phyloP scores from a whole-genome alignment of 1,140 invertebrate genomes.

The Apis dorsata region DNA sequence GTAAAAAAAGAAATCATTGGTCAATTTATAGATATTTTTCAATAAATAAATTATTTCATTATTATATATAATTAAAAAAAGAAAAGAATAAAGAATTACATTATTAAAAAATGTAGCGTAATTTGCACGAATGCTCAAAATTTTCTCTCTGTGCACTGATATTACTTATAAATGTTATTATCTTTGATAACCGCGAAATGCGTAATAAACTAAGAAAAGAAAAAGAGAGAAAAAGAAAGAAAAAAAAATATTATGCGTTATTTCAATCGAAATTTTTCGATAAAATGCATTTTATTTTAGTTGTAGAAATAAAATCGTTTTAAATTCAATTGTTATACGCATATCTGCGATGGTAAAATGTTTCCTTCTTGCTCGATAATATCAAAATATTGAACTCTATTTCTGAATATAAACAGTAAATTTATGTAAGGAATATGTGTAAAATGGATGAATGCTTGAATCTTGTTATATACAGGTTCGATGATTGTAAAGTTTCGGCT shows the following conservation, averaged over 20 bases:
- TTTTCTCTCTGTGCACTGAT: slow-evolving; percentile 56
- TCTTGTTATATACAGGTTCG: slow-evolving; percentile 37
- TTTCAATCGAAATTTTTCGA: slow-evolving; percentile 36
- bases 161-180: slow-evolving; percentile 59
- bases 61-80: slow-evolving; percentile 40
- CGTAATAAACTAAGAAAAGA: neutral
- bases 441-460: slow-evolving; percentile 11
- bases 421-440: slow-evolving; percentile 38
- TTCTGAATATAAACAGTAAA: slow-evolving; percentile 48
- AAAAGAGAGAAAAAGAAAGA: neutral
- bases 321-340: slow-evolving; percentile 57
- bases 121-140: slow-evolving; percentile 60
- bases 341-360: slow-evolving; percentile 64
- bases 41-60: slow-evolving; percentile 56
- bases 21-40: slow-evolving; percentile 63
- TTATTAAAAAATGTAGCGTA: slow-evolving; percentile 50
- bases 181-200: slow-evolving; percentile 35
- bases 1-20: slow-evolving; percentile 45
- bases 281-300: slow-evolving; percentile 48
- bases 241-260: slow-evolving; percentile 28
- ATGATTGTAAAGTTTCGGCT: slow-evolving; percentile 58
- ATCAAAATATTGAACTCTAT: slow-evolving; percentile 52
- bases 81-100: slow-evolving; percentile 44
- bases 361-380: slow-evolving; percentile 65
- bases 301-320: slow-evolving; percentile 52